Evolutionary conservation across 1,140 invertebrate genomes (phyloP).

Genomic region (Andricus grossulariae): DNA sequence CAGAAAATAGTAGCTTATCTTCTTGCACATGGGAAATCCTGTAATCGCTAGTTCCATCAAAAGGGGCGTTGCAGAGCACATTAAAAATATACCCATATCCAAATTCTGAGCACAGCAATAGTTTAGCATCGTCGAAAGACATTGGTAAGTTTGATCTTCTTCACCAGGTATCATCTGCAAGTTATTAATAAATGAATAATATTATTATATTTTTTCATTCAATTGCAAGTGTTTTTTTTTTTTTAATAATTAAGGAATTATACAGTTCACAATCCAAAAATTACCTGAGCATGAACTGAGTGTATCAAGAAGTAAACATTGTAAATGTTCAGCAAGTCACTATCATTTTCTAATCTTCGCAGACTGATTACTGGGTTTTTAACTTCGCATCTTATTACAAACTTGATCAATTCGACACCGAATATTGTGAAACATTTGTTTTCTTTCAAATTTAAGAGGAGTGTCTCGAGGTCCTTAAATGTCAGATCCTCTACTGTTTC

Average conservation of each 20-base stretch:
- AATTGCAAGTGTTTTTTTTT: background rate
- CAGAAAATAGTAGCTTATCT: background rate
- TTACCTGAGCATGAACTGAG: background rate
- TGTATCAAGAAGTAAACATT: background rate
- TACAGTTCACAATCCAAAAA: background rate
- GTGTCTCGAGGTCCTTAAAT: background rate
- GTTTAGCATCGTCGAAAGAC: background rate
- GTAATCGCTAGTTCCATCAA: background rate
- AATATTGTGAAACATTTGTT: background rate
- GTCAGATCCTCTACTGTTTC: background rate
- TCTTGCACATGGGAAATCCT: background rate
- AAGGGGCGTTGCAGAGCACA: background rate
- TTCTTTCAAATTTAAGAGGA: background rate
- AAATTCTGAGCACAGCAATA: background rate
- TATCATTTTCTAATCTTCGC: background rate
- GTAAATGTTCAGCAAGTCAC: background rate
- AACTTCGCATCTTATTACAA: background rate
- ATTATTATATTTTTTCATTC: background rate
- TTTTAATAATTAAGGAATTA: no score
- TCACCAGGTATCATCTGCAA: background rate
- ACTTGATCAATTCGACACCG: background rate
- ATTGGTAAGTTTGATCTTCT: background rate
- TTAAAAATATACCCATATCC: background rate
- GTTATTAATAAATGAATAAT: background rate
- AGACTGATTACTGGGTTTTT: background rate